Evolutionary conservation across 2,113 vertebrate genomes (phyloP), one percentile per base, ranked within the genome.

Genomic region (Bos javanicus): DNA sequence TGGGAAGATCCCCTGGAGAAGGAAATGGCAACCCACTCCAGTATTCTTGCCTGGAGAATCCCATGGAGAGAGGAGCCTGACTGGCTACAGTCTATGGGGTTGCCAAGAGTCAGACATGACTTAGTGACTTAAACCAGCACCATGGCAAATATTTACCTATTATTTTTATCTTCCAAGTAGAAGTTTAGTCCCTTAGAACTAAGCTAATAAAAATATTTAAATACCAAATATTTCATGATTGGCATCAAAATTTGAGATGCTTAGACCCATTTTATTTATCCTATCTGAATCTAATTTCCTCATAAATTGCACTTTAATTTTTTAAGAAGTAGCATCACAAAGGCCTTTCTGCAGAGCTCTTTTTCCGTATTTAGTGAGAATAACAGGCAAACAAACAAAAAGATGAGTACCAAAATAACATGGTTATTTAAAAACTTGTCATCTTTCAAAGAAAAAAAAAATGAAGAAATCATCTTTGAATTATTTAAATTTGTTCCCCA

Each of bases 261-360:
- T 91, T 81, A 82, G 60, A 95, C 80, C 80, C n/a, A 89, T 95
- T 98, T 78, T 71, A 36, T 91, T 97, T 92, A 28, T 8, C 54
- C 7, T 21, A 33, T 86, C 7, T 83, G 17, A 94, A 80, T 80
- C 9, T 67, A 71, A 50, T 94, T 87, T 39, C 80, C 50, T 94
- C 57, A 78, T 82, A 50, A 91, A 60, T 48, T 28, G 2, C 4
- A 36, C 28, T 88, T 95, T 50, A 71, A 33, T 46, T 95, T 93
- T 88, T 95, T 43, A 52, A 91, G 30, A 39, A 92, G 21, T 81
- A 48, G 54, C 57, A 83, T 33, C 17, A 26, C 54, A 89, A 74
- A 92, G 57, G 4, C 10, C 59, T 95, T 71, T 90, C 50, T 82
- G 50, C 9, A 39, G 26, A 36, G 28, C 52, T 94, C 62, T 56